Conservation (phyloP, 2,888 invertebrate species). For the Ferdinandea cuprea region DNA sequence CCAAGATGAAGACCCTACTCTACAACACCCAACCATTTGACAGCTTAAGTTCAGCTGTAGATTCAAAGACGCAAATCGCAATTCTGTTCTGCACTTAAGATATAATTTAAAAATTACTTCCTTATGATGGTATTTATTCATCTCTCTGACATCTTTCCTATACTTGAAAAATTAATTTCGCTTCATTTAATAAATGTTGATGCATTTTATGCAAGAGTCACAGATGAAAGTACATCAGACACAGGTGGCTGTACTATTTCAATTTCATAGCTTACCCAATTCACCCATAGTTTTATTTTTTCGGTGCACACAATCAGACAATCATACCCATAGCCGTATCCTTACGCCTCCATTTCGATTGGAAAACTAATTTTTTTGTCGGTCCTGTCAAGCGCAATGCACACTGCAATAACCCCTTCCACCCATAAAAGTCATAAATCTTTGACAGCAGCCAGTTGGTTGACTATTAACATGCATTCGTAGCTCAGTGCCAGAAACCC, state of each 20-base stretch:
- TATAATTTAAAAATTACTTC: too few species aligned
- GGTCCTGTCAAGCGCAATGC: constrained; percentile 71
- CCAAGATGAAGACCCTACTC: too few species aligned
- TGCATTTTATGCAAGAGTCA: constrained; percentile 19
- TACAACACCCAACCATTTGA: too few species aligned
- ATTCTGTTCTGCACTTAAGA: too few species aligned
- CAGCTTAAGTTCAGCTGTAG: too few species aligned
- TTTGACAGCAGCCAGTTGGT: constrained; percentile 72
- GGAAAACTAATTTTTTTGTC: constrained; percentile 70
- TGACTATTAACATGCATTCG: constrained; percentile 73
- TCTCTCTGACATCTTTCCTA: background rate
- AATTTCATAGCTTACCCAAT: constrained; percentile 50
- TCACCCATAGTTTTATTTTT: background rate
- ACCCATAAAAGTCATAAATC: constrained; percentile 71
- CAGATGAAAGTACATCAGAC: constrained; percentile 39
- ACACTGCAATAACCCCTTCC: constrained; percentile 66
- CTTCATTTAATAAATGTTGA: constrained; percentile 7
- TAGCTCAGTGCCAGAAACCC: constrained; percentile 70
- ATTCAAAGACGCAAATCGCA: too few species aligned
- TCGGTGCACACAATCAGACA: background rate
- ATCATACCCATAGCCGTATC: background rate
- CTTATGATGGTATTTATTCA: background rate
- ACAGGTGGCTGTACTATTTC: constrained; percentile 65
- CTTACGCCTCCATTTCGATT: constrained; percentile 59
- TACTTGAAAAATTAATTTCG: constrained; percentile 18